Evolutionary conservation across 2,888 invertebrate species (phyloP).

Genomic region (Drosophila tripunctata): DNA sequence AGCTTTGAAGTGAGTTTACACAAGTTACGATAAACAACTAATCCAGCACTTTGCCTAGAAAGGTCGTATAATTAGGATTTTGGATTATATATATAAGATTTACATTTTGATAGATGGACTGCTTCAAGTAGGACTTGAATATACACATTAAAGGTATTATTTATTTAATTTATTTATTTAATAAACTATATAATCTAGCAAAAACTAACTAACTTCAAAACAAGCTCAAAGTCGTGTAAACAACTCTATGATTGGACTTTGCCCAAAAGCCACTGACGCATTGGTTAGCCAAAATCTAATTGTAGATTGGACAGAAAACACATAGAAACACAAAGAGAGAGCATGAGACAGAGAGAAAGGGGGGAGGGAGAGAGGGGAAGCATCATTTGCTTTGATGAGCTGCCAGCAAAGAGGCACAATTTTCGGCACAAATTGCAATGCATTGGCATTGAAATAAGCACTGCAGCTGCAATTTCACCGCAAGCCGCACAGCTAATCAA

Average conservation of each 20-base stretch:
- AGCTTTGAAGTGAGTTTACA: neutral
- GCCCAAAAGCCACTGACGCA: neutral
- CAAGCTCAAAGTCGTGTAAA: neutral
- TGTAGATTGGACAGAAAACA: neutral
- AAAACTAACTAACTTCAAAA: neutral
- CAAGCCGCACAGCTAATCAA: constrained; percentile 36
- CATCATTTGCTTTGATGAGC: constrained; percentile 17
- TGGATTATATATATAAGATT: too few relatives aligned
- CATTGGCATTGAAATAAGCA: constrained; percentile 5
- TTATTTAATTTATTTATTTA: too few relatives aligned
- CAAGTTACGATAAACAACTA: too few relatives aligned
- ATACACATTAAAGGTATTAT: too few relatives aligned
- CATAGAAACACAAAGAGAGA: neutral
- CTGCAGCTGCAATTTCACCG: neutral
- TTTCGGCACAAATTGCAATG: constrained; percentile 23
- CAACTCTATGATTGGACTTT: neutral
- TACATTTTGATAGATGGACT: too few relatives aligned
- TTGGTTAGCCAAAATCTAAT: constrained; percentile 1
- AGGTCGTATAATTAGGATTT: too few relatives aligned
- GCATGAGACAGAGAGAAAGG: neutral
- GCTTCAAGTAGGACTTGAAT: too few relatives aligned
- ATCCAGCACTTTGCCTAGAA: too few relatives aligned
- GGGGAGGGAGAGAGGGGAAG: neutral
- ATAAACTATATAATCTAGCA: too few relatives aligned
- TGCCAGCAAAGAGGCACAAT: constrained; percentile 5